phyloP scores from a whole-genome alignment of 2,113 vertebrate species.

The Mormyrus lacerda region DNA sequence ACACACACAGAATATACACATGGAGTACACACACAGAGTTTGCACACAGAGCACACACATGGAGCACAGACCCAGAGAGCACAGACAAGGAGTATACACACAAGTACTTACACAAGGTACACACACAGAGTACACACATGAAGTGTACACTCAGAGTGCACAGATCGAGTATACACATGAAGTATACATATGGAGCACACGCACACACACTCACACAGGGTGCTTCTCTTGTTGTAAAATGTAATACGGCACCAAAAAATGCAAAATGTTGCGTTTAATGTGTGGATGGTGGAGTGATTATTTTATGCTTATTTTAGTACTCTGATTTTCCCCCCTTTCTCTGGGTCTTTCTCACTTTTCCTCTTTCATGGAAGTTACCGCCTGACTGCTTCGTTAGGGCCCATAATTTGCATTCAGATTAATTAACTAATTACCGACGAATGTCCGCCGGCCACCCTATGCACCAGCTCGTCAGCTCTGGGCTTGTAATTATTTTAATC shows the following conservation, averaged over 20 bases:
- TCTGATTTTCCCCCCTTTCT: conserved; percentile 19
- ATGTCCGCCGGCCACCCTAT: conserved; percentile 98
- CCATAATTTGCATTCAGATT: conserved; percentile 99
- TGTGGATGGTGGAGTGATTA: conserved; percentile 23
- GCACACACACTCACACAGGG: background rate
- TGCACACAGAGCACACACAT: too few species aligned
- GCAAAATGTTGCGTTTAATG: background rate
- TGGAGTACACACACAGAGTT: background rate
- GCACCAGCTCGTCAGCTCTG: conserved; percentile 96
- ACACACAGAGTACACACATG: too few species aligned
- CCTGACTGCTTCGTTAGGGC: conserved; percentile 98
- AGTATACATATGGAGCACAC: too few species aligned
- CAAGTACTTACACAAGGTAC: too few species aligned
- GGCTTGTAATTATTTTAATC: conserved; percentile 99
- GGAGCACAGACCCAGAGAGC: too few species aligned
- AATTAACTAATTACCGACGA: conserved; percentile 99
- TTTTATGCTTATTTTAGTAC: conserved; percentile 43
- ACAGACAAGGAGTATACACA: too few species aligned
- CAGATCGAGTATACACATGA: too few species aligned
- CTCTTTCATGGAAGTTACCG: conserved; percentile 53
- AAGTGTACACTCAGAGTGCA: too few species aligned
- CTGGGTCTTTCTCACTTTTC: background rate
- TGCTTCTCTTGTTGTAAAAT: background rate
- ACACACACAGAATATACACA: too few species aligned
- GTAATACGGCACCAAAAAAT: background rate